A percentile compares a stretch with the other conserved stretches of the same genome.
phyloP scores from a whole-genome alignment of 2,888 invertebrate genomes.

The Tuberolachnus salignus region DNA sequence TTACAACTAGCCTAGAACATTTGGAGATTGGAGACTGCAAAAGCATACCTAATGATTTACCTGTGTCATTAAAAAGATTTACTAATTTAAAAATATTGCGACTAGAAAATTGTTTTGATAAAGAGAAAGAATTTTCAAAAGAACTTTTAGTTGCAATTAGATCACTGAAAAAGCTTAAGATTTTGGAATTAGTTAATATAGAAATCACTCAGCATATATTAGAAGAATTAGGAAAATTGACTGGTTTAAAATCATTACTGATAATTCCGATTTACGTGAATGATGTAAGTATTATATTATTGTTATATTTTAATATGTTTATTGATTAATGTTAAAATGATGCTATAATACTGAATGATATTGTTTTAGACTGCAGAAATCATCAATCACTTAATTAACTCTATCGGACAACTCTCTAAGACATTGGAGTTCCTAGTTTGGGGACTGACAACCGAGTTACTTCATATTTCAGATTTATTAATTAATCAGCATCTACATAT shows the following conservation, averaged over 20 bases:
- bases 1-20: conserved; percentile 72
- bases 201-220: conserved; percentile 79
- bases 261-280: conserved; percentile 85
- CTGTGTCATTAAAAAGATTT: conserved; percentile 69
- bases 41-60: conserved; percentile 73
- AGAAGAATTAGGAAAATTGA: conserved; percentile 73
- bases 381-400: conserved; percentile 71
- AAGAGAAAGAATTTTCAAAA: conserved; percentile 66
- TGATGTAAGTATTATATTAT: conserved; percentile 63
- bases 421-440: conserved; percentile 80
- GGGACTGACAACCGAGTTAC: too few relatives aligned
- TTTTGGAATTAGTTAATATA: conserved; percentile 81
- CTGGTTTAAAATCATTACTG: conserved; percentile 72
- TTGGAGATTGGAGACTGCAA: conserved; percentile 84
- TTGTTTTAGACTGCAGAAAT: conserved; percentile 73
- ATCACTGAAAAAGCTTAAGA: conserved; percentile 69
- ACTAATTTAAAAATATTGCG: conserved; percentile 72
- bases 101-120: conserved; percentile 75
- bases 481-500: too few relatives aligned
- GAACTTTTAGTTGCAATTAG: conserved; percentile 73
- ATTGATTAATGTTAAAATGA: conserved; percentile 1
- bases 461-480: too few relatives aligned
- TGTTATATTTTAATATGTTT: neutral
- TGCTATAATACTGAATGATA: too few relatives aligned
- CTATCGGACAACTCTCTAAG: conserved; percentile 70